Base-by-base conservation (phyloP, 2,797 vertebrate genomes). In the Parotocinclus haroldoi region DNA sequence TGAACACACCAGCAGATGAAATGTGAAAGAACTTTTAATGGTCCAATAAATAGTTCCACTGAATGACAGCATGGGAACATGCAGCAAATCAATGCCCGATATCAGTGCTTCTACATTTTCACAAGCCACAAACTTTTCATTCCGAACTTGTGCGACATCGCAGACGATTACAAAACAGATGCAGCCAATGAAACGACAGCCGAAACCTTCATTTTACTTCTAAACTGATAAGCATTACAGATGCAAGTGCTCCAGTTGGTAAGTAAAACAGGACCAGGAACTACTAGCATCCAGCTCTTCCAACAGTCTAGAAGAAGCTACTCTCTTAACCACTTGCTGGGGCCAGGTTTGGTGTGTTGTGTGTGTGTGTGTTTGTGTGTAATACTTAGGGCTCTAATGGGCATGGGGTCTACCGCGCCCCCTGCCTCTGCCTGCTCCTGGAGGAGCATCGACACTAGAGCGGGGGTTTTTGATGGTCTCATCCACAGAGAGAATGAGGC, bases 401-500 rank as follows among this genome's bases (percentile, higher is more conserved):
- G 86, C 88, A 4, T 94, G 94, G 39, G 92, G 90, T 37, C 91
- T 86, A 4, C 90, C 92, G 0, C 92, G 91, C 0, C 91, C 93
- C 0, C 94, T 76, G 27, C 93, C 95, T 0, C 93, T 85, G 1
- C 84, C 92, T 0, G 79, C 76, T 0, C 75, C 48, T 0, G 93
- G 86, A 0, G 93, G 86, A 0, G 73, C 86, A 0, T 98, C 95
- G 38, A 83, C 51, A 0, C 74, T 76, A 53, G 94, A 94, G 27
- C 95, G 94, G 0, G 97, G 97, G 74, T 98, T 99, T 85, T 93
- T 97, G 88, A 99, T 96, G 57, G 97, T 98, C 76, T 99, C 95
- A 0, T 98, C 96, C 1, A 98, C 95, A 0, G 96, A 98, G 66
- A 99, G 89, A 10, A 99, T 93, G 50, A 99, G 95, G 61, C 97